These are phyloP conservation scores for Eupsilia transversa DNA, from an alignment of 2,888 invertebrate species.

Conservation along the genomic window DNA sequence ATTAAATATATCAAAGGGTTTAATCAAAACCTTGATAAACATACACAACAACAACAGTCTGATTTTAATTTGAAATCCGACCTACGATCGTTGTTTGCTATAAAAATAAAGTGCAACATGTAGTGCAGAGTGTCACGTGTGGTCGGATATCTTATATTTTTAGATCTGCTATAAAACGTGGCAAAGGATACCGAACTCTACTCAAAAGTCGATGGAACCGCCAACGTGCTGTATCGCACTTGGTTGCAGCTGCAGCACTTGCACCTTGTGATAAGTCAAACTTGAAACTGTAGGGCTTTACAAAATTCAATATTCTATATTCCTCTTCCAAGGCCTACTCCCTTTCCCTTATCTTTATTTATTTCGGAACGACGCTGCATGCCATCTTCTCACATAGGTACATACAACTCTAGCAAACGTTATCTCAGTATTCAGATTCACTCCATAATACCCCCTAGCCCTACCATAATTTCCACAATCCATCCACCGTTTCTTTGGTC, in stretches of 20 bases:
- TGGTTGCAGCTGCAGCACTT: not conserved
- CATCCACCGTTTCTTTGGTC: not conserved
- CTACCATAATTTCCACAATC: not conserved
- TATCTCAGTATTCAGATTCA: not conserved
- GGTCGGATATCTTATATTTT: conserved; percentile 31
- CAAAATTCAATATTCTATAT: not conserved
- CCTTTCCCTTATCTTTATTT: not conserved
- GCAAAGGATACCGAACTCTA: conserved; percentile 11
- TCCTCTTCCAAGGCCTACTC: not conserved
- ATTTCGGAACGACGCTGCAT: not conserved
- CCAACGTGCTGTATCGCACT: conserved; percentile 8
- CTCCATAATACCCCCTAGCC: too few species aligned
- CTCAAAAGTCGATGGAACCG: not conserved
- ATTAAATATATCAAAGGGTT: conserved; percentile 22
- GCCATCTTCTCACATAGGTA: not conserved
- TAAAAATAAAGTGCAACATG: conserved; percentile 19
- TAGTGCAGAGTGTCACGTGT: conserved; percentile 13
- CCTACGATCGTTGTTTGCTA: not conserved
- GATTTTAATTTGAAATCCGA: not conserved
- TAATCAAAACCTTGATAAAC: not conserved
- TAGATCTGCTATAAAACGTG: conserved; percentile 36
- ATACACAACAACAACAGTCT: not conserved
- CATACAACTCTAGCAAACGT: not conserved
- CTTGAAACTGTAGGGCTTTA: not conserved
- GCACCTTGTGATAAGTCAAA: not conserved